These are phyloP conservation scores for Rafetus swinhoei DNA, from an alignment of 2,113 vertebrate genomes.

Conservation along the genomic window DNA sequence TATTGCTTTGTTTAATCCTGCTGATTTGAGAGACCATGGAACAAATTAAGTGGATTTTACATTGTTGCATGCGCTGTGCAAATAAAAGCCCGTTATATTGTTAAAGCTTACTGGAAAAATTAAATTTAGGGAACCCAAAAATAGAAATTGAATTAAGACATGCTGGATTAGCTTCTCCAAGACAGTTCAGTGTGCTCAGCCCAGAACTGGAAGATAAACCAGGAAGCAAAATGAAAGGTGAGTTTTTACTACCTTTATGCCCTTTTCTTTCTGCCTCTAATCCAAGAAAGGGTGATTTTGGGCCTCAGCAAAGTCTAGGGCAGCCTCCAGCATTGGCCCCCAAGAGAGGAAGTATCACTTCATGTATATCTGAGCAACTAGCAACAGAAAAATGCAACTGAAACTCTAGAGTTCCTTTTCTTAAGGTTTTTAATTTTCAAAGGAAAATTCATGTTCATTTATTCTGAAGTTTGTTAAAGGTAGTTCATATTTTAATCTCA, in stretches of 20 bases:
- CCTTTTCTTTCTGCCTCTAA: not conserved
- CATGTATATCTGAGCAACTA: not conserved
- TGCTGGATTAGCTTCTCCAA: not conserved
- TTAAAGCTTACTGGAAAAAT: not conserved
- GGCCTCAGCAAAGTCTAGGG: not conserved
- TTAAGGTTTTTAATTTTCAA: not conserved
- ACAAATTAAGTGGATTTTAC: not conserved
- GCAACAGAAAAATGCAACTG: not conserved
- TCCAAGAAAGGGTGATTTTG: not conserved
- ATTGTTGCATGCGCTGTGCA: not conserved
- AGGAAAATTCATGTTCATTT: not conserved
- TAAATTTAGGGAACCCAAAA: not conserved
- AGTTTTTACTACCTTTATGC: fast-evolving
- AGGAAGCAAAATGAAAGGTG: not conserved
- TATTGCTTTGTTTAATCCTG: not conserved
- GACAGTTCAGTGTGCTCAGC: not conserved
- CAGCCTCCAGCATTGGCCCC: not conserved
- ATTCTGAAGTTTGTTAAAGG: not conserved
- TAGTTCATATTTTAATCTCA: not conserved
- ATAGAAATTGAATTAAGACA: not conserved
- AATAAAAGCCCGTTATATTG: not conserved
- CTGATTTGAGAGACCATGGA: not conserved
- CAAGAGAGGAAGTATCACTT: not conserved
- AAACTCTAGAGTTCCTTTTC: not conserved
- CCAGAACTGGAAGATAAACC: not conserved